phyloP scores from a whole-genome alignment of 2,113 vertebrate genomes.

The Struthio camelus region DNA sequence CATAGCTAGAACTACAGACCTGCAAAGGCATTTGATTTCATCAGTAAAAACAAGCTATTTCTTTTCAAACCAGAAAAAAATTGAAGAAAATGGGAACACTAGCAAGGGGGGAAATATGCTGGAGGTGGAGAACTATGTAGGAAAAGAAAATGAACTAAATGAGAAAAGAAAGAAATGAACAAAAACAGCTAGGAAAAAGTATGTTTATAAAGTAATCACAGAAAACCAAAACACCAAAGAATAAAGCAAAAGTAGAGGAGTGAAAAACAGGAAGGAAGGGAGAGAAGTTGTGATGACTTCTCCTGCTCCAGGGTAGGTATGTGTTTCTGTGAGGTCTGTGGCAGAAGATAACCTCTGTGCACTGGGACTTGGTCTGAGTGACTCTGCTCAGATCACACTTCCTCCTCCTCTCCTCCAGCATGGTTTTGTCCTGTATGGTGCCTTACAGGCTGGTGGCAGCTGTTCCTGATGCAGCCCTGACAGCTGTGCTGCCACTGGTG shows the following conservation, averaged over 20 bases:
- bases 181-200: neutral
- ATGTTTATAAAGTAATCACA: neutral
- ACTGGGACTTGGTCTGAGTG: fast-evolving
- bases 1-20: neutral
- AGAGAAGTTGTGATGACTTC: neutral
- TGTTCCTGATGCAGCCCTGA: too few relatives aligned
- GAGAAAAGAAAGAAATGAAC: neutral
- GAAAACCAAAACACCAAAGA: neutral
- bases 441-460: neutral
- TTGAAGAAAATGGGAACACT: neutral
- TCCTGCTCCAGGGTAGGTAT: fast-evolving
- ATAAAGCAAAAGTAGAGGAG: neutral
- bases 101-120: neutral
- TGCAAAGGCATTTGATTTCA: neutral
- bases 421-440: neutral
- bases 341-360: fast-evolving
- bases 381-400: too few relatives aligned
- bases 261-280: neutral
- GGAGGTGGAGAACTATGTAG: neutral
- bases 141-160: neutral
- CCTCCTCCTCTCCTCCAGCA: too few relatives aligned
- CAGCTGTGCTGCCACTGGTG: too few relatives aligned
- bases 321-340: neutral
- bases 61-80: neutral
- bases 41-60: neutral